These are phyloP conservation scores for Hippopotamus amphibius DNA, from an alignment of 2,113 vertebrate genomes.

Conservation along the genomic window DNA sequence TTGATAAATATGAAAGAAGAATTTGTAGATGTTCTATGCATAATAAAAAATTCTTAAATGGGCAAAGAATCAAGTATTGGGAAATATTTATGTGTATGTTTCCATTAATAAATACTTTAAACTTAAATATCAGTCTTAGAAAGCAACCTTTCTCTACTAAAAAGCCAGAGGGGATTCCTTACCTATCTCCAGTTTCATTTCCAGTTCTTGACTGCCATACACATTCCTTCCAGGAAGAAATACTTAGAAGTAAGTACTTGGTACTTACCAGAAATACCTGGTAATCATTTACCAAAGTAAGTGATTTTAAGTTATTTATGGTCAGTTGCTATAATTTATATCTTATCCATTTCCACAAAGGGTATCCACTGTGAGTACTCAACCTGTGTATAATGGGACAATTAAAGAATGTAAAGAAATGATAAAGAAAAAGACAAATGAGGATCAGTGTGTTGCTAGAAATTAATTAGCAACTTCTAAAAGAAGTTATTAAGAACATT, in stretches of 20 bases:
- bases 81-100: not conserved
- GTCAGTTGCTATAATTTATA: not conserved
- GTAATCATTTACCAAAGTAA: not conserved
- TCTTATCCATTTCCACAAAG: not conserved
- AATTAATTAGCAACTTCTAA: not conserved
- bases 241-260: not conserved
- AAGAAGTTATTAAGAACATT: not conserved
- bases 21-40: not conserved
- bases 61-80: not conserved
- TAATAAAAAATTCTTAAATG: not conserved
- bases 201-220: not conserved
- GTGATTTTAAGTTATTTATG: not conserved
- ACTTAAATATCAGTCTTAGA: not conserved
- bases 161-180: not conserved
- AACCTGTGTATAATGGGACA: not conserved
- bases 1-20: not conserved
- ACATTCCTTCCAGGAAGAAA: not conserved
- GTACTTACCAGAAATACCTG: not conserved
- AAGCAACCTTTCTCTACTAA: not conserved
- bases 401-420: not conserved
- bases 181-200: slow-evolving; percentile 2
- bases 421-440: not conserved
- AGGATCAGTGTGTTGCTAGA: not conserved
- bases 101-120: not conserved
- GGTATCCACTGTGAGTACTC: not conserved